These are phyloP conservation scores for Neodiprion pinetum DNA, from an alignment of 1,140 invertebrate genomes.

Conservation along the genomic window DNA sequence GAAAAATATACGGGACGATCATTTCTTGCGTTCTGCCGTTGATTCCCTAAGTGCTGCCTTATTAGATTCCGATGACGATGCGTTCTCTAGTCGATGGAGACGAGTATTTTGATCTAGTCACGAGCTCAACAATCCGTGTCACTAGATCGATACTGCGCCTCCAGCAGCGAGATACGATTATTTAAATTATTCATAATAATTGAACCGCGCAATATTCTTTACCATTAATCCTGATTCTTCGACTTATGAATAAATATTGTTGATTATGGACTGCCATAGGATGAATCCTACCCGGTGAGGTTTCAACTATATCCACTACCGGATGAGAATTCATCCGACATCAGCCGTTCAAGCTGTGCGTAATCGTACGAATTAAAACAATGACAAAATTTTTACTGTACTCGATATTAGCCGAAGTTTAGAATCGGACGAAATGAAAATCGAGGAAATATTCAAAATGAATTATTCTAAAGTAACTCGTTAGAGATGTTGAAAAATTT, in stretches of 20 bases:
- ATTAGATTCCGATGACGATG: slow-evolving; percentile 13
- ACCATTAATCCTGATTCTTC: background rate
- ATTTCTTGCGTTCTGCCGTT: slow-evolving; percentile 23
- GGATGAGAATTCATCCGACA: slow-evolving; percentile 46
- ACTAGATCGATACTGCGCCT: slow-evolving; percentile 54
- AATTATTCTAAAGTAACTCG: no score
- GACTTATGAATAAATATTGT: background rate
- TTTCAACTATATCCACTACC: slow-evolving; percentile 33
- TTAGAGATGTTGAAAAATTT: no score
- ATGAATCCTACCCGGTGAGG: slow-evolving; percentile 58
- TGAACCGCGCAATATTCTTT: background rate
- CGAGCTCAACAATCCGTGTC: slow-evolving; percentile 43
- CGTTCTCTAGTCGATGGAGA: slow-evolving; percentile 34
- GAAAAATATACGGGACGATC: slow-evolving; percentile 52
- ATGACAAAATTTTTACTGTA: no score
- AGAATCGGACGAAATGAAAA: no score
- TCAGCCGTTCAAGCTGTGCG: slow-evolving; percentile 16
- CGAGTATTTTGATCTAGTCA: slow-evolving; percentile 66
- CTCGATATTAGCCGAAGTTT: no score
- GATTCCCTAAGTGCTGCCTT: background rate
- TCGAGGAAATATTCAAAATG: no score
- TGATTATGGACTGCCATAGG: slow-evolving; percentile 36
- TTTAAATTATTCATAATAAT: background rate
- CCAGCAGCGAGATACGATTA: slow-evolving; percentile 30
- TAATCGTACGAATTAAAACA: no score